Evolutionary conservation across 2,797 vertebrate species (phyloP).

Genomic region (Galago senegalensis): DNA sequence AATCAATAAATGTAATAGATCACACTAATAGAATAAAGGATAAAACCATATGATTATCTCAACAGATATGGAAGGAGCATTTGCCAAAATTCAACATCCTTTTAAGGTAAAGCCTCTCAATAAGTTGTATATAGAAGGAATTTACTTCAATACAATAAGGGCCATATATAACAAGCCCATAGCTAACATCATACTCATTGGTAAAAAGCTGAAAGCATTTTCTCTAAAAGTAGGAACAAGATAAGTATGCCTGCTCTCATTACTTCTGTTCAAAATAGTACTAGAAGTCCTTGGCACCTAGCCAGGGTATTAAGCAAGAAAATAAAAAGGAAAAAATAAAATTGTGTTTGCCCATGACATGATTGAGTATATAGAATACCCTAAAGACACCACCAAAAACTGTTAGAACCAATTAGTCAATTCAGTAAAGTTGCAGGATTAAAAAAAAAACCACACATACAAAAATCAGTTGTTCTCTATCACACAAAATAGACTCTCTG

Average conservation of each 20-base stretch:
- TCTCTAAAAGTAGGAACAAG: background rate
- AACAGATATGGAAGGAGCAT: background rate
- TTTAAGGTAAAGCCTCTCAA: background rate
- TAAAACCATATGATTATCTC: background rate
- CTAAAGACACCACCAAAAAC: background rate
- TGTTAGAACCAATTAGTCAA: background rate
- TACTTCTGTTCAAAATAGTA: no score
- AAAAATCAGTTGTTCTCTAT: background rate
- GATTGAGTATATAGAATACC: no score
- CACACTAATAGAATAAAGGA: no score
- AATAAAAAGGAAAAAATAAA: no score
- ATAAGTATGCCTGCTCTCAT: no score
- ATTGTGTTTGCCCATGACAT: no score
- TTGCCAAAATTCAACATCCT: background rate
- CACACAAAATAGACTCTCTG: background rate
- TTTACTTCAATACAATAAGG: background rate
- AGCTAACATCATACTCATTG: background rate
- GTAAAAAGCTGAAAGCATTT: background rate
- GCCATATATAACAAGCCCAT: background rate
- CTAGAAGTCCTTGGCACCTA: no score
- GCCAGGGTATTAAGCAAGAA: no score
- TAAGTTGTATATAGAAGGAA: background rate
- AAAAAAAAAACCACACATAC: background rate
- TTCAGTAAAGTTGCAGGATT: background rate
- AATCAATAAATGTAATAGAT: no score